Base-by-base conservation (phyloP, 2,888 invertebrate genomes). In the Sericinus montela region DNA sequence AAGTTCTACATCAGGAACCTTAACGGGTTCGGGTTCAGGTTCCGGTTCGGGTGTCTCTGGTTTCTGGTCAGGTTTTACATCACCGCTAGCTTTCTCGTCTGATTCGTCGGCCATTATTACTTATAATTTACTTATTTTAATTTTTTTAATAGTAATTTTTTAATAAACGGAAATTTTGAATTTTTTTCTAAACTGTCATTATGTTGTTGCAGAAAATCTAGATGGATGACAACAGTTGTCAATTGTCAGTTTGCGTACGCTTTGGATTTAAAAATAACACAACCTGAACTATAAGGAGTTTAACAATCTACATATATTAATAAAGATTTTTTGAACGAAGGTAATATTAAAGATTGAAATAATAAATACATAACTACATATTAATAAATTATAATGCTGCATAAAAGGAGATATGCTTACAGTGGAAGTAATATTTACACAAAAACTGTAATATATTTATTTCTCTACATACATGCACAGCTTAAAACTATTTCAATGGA, bases 1-100 rank as follows among this genome's bases (percentile, higher is more conserved):
- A 1, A 89, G 65, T 51, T 85, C 85, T 6, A 79, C 83, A 35
- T 86, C 86, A 10, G 80, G 84, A 4, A 73, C 48, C 47, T 72
- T 74, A 0, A 72, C 66, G 1, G 69, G 71, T 34, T 66, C 66
- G 0, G 71, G 69, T 29, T 61, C 66, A 1, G 69, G 71, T 34
- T 66, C 66, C 0, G 71, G 69, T 29, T 61, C 65, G 0, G 59
- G 54, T 5, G n/a, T 10, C 11, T 19, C 11, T 32, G 32, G 19
- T 16, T 19, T 37, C 8, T 23, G 14, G 14, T 28, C 14, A 8
- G 28, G 14, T 39, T 28, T 39, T 4, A 49, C 64, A 48, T 76
- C 78, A 23, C 78, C 78, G 39, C 70, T 72, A 0, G 57, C 75
- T 15, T 67, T 65, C 3, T 72, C 72, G 3, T 69, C 69, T 15